Percentiles rank a stretch among this genome's conserved stretches.
Evolutionary conservation across 2,113 vertebrate genomes (phyloP).

Genomic region (Connochaetes taurinus): DNA sequence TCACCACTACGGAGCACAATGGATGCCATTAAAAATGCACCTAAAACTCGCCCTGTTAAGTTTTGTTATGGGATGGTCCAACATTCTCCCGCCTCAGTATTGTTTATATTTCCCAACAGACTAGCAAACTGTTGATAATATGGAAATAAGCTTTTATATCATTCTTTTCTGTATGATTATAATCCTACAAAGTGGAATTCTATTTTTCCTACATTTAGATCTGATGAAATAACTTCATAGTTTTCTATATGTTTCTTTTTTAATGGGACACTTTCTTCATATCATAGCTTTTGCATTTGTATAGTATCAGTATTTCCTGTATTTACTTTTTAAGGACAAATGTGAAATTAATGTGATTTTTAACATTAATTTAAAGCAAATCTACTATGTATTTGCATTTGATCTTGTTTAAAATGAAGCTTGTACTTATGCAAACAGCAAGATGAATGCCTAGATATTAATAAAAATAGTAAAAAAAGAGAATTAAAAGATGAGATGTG

Average conservation of each 20-base stretch:
- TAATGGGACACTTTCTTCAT: neutral
- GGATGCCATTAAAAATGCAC: neutral
- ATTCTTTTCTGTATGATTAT: neutral
- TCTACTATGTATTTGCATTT: constrained; percentile 29
- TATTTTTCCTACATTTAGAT: neutral
- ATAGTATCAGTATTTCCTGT: neutral
- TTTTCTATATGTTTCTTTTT: neutral
- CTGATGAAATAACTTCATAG: neutral
- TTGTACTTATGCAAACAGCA: constrained; percentile 5
- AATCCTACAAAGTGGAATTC: neutral
- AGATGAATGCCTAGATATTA: constrained; percentile 37
- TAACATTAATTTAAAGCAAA: constrained; percentile 45
- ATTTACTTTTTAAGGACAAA: neutral
- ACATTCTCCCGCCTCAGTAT: neutral
- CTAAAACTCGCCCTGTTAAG: neutral
- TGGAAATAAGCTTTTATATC: neutral
- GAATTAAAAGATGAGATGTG: constrained; percentile 57
- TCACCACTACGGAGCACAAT: neutral
- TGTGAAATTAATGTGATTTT: constrained; percentile 36
- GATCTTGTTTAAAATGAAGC: constrained; percentile 42
- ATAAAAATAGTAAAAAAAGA: constrained; percentile 31
- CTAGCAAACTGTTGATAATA: neutral
- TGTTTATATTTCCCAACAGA: neutral
- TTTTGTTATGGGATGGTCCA: neutral
- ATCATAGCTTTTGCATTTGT: neutral